phyloP scores from a whole-genome alignment of 2,888 invertebrate species.

The Clusia tigrina region DNA sequence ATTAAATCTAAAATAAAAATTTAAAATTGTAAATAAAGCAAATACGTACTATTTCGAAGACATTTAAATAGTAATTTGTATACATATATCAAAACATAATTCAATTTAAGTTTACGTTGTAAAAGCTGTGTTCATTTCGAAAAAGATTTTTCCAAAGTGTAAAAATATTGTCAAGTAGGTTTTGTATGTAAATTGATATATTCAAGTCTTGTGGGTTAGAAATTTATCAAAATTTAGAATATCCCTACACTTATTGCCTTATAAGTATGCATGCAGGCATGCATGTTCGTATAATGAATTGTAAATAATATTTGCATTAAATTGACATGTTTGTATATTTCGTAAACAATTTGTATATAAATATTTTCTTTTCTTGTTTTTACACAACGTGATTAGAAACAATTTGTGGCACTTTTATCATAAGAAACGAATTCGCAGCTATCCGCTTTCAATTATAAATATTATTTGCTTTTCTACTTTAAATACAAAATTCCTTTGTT shows the following conservation, averaged over 20 bases:
- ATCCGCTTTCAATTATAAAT: too few species aligned
- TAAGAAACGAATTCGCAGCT: conserved; percentile 41
- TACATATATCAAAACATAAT: not conserved
- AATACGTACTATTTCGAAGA: not conserved
- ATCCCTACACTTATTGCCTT: conserved; percentile 2
- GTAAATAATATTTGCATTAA: conserved; percentile 16
- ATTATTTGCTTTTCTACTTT: not conserved
- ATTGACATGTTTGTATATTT: conserved; percentile 42
- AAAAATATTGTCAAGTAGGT: conserved; percentile 16
- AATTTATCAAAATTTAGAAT: conserved; percentile 8
- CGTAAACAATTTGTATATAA: conserved; percentile 27
- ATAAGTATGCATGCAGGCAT: not conserved
- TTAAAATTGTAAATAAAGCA: conserved; percentile 2
- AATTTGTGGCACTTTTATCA: conserved; percentile 51
- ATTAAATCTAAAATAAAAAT: not conserved
- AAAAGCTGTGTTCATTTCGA: not conserved
- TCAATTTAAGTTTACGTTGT: not conserved
- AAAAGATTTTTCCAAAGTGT: not conserved
- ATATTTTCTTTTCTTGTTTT: conserved; percentile 19
- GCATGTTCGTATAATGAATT: not conserved
- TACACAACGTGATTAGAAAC: conserved; percentile 13
- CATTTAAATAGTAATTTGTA: not conserved
- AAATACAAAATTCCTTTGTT: conserved; percentile 8
- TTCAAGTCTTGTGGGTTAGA: not conserved
- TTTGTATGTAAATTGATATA: not conserved